phyloP scores from a whole-genome alignment of 1,140 invertebrate species.

The Pogonomyrmex barbatus region DNA sequence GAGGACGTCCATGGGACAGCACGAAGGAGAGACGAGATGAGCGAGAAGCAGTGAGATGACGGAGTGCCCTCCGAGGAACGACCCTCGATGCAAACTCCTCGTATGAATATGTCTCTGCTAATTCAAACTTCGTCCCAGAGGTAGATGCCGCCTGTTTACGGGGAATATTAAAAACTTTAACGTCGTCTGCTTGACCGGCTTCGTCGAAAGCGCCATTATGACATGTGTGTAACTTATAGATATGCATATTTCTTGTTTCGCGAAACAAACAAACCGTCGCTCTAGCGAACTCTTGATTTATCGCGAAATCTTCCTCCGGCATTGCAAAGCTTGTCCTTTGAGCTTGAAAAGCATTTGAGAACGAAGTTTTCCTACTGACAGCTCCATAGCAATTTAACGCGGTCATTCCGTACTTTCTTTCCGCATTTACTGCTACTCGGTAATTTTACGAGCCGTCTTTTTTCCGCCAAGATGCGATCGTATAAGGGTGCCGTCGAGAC shows the following conservation, averaged over 20 bases:
- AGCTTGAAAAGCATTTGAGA: conserved; percentile 16
- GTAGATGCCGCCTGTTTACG: conserved; percentile 84
- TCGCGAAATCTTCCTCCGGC: conserved; percentile 15
- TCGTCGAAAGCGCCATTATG: conserved; percentile 31
- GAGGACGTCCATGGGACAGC: conserved; percentile 82
- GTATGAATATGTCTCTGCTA: conserved; percentile 87
- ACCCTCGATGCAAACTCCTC: conserved; percentile 86
- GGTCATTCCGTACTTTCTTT: conserved; percentile 64
- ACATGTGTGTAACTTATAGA: background rate
- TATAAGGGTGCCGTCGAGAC: conserved; percentile 63
- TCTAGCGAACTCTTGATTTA: background rate
- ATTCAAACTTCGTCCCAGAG: conserved; percentile 86
- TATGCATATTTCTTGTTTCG: background rate
- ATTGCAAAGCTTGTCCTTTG: background rate
- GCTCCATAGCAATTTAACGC: conserved; percentile 58
- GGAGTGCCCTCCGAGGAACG: conserved; percentile 86
- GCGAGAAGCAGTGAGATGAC: conserved; percentile 85
- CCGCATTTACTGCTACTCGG: conserved; percentile 67
- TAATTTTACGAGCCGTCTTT: conserved; percentile 73
- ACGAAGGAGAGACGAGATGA: conserved; percentile 73
- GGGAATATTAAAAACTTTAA: conserved; percentile 86
- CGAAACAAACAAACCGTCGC: background rate
- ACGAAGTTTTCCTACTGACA: conserved; percentile 32
- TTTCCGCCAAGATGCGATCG: conserved; percentile 55
- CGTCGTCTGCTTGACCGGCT: conserved; percentile 73